phyloP scores from a whole-genome alignment of 2,113 vertebrate genomes.

The Crypturellus undulatus region DNA sequence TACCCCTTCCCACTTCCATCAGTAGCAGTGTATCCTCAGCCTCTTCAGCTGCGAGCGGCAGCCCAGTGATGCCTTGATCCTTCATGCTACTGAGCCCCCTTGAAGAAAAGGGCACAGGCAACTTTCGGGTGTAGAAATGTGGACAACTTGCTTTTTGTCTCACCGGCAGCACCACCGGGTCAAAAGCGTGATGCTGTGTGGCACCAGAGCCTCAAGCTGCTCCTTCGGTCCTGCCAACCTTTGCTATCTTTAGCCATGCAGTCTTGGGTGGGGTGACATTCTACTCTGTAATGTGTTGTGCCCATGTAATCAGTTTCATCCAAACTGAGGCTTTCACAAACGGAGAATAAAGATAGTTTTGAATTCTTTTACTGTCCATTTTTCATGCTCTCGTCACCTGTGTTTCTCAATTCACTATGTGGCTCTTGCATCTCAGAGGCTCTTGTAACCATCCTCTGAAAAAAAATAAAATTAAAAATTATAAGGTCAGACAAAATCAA shows the following conservation, averaged over 20 bases:
- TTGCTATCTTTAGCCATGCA: slow-evolving; percentile 16
- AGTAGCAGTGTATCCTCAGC: background rate
- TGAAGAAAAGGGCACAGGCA: background rate
- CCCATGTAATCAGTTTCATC: slow-evolving; percentile 32
- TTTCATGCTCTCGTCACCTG: background rate
- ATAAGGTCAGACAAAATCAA: background rate
- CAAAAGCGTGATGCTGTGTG: background rate
- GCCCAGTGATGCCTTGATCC: background rate
- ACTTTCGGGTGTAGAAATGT: background rate
- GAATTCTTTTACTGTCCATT: background rate
- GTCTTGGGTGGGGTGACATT: slow-evolving; percentile 22
- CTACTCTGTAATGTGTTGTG: background rate
- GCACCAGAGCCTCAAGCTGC: background rate
- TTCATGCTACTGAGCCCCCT: background rate
- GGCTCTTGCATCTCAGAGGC: background rate
- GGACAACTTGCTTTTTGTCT: background rate
- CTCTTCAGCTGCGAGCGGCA: accelerated
- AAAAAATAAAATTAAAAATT: background rate
- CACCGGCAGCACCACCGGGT: background rate
- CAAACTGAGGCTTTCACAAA: background rate
- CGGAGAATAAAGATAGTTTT: slow-evolving; percentile 5
- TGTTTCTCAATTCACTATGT: background rate
- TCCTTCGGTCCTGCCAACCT: slow-evolving; percentile 18
- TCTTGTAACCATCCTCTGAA: background rate
- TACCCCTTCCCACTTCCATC: background rate